Base-by-base conservation (phyloP, 2,888 invertebrate genomes). In the Germaria angustata region DNA sequence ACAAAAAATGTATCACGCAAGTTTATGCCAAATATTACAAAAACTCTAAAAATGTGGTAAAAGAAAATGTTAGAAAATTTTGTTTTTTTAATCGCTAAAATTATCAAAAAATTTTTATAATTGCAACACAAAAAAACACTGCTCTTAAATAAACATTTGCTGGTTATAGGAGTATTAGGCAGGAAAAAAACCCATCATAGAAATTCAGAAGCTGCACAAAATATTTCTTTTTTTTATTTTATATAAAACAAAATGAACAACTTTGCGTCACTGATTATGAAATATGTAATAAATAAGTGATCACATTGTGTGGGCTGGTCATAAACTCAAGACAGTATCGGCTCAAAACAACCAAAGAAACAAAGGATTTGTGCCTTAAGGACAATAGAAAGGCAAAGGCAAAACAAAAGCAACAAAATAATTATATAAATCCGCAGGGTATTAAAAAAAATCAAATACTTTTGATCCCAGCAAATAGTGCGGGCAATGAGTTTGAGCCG, bases 301-400 rank as follows among this genome's bases (percentile, higher is more conserved):
- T 51, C 51, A 39, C 28, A 71, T 81, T 81, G 71, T 76, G 49
- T 71, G 71, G 75, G 65, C 68, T 15, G 24, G 6, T 51, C 71
- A 59, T 66, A 76, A 81, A 71, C 41, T 71, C 61, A 20, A 46
- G 36, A 71, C 51, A 59, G 71, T 59, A 76, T 66, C 71, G 65
- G 17, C 39, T 69, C 46, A 20, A 44, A 15, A 6, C 9, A 24
- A 32, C 17, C 17, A n/a, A 28, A 28, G 4, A 61, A 72, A 77
- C 76, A 81, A 76, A 66, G 59, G 22, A 66, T 77, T 77, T 81
- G 68, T 68, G 61, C 49, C 66, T 68, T 77, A 55, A 68, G 63
- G 24, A 53, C 44, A 75, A 55, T 34, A n/a, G 11, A 2, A 41
- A 49, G 22, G 17, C 3, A 20, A 65, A 8, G n/a, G 28, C 1